These are phyloP conservation scores for Pleuronectes platessa DNA, from an alignment of 2,113 vertebrate species.

Conservation along the genomic window DNA sequence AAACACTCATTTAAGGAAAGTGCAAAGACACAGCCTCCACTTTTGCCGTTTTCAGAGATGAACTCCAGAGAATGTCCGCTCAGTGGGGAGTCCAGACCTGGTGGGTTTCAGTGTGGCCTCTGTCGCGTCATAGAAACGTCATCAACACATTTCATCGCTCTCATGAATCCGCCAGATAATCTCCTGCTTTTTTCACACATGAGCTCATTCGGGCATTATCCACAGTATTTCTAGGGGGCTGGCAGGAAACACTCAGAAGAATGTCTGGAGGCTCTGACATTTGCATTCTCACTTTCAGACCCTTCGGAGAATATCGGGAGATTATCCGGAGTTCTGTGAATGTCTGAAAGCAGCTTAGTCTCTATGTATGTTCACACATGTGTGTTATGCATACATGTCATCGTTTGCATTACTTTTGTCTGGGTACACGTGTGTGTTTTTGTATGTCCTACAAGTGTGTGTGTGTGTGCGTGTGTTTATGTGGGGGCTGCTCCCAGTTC, in stretches of 20 bases:
- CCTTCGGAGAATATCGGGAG: no score
- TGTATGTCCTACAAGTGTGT: conserved; percentile 1
- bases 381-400: conserved; percentile 43
- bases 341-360: not conserved
- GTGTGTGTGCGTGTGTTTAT: conserved; percentile 51
- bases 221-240: no score
- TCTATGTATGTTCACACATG: conserved; percentile 2
- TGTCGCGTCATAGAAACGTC: no score
- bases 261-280: not conserved
- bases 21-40: no score
- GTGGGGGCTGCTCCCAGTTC: conserved; percentile 57
- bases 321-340: no score
- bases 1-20: no score
- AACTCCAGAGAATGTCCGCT: no score
- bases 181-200: not conserved
- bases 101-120: no score
- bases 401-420: conserved; percentile 46
- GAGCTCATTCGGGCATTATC: no score
- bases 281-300: no score
- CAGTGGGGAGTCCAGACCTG: no score
- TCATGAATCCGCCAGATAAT: not conserved
- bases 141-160: not conserved
- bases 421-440: conserved; percentile 32
- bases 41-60: no score
- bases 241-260: not conserved